Evolutionary conservation across 2,888 invertebrate species (phyloP).

Genomic region (Caenorhabditis drosophilae): DNA sequence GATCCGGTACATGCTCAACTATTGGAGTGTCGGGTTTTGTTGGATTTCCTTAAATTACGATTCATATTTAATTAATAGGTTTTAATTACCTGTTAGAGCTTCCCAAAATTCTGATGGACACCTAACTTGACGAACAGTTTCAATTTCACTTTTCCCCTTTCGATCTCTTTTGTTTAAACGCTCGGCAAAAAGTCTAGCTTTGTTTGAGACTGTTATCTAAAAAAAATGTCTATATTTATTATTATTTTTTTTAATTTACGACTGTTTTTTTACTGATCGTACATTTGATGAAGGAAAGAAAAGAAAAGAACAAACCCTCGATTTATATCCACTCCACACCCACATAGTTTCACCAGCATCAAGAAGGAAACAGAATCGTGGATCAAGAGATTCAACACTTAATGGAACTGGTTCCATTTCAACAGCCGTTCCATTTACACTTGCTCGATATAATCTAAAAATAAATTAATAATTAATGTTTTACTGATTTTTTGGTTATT

Average conservation of each 20-base stretch:
- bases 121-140: slow-evolving; percentile 82
- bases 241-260: background rate
- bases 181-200: slow-evolving; percentile 84
- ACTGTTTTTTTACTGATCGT: too few relatives aligned
- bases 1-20: slow-evolving; percentile 75
- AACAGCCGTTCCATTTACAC: slow-evolving; percentile 63
- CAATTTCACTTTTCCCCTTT: slow-evolving; percentile 89
- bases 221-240: slow-evolving; percentile 9
- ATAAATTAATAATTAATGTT: background rate
- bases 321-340: slow-evolving; percentile 84
- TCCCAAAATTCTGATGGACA: slow-evolving; percentile 87
- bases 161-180: slow-evolving; percentile 98
- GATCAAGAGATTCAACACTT: slow-evolving; percentile 79
- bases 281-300: background rate
- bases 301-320: slow-evolving; percentile 58
- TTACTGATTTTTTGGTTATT: background rate
- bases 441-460: slow-evolving; percentile 62
- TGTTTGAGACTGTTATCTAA: slow-evolving; percentile 66
- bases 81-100: slow-evolving; percentile 74
- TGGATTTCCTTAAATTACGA: too few relatives aligned
- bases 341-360: slow-evolving; percentile 84
- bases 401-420: slow-evolving; percentile 73
- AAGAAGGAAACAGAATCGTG: slow-evolving; percentile 87
- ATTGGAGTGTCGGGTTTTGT: slow-evolving; percentile 55
- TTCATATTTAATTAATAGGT: too few relatives aligned